Conservation (phyloP, 2,888 invertebrate species). For the Brachypterus glaber region DNA sequence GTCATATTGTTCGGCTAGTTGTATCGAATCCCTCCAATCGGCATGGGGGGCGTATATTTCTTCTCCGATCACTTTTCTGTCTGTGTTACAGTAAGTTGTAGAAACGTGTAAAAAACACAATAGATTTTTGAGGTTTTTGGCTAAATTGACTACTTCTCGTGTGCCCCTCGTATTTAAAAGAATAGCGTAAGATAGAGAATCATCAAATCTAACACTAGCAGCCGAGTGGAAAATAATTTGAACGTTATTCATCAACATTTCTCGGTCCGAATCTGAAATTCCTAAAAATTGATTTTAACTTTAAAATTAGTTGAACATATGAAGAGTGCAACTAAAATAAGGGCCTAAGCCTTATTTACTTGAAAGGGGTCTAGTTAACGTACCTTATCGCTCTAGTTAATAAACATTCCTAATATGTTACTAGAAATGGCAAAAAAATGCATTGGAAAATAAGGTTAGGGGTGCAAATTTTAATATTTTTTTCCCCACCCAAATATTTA, state of each 20-base stretch:
- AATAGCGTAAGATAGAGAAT: constrained; percentile 57
- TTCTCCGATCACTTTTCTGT: constrained; percentile 60
- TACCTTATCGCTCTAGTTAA: no score
- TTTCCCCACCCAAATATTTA: no score
- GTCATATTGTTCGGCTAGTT: constrained; percentile 54
- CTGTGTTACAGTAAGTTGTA: constrained; percentile 80
- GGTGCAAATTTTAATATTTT: no score
- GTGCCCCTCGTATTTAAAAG: constrained; percentile 59
- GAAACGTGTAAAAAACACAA: constrained; percentile 68
- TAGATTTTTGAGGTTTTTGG: constrained; percentile 45
- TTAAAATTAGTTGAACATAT: no score
- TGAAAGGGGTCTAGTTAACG: no score
- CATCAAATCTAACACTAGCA: constrained; percentile 79
- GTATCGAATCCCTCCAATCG: constrained; percentile 59
- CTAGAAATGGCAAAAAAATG: no score
- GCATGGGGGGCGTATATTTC: constrained; percentile 59
- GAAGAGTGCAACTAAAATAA: no score
- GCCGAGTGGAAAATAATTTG: constrained; percentile 69
- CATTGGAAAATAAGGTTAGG: no score
- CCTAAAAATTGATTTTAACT: constrained; percentile 44
- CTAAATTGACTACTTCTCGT: constrained; percentile 52
- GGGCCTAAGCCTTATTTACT: no score
- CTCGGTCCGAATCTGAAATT: constrained; percentile 43
- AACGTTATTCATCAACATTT: constrained; percentile 49
- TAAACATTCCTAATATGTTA: no score